phyloP scores from a whole-genome alignment of 2,113 vertebrate species.

The Gobio gobio region DNA sequence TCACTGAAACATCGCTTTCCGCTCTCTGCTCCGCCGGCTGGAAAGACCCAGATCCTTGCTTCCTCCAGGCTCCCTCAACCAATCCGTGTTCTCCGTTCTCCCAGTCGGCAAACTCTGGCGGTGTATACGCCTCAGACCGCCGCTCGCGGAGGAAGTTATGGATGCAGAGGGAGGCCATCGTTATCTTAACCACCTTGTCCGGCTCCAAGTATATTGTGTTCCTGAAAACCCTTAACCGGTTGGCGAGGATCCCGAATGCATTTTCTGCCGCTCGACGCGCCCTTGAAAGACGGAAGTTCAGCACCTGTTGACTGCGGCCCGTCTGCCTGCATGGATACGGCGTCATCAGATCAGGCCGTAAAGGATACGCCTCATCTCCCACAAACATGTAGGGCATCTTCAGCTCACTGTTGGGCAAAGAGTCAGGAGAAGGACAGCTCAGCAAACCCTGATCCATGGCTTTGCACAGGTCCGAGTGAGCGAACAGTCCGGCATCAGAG shows the following conservation, averaged over 20 bases:
- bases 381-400: slow-evolving; percentile 42
- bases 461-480: background rate
- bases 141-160: slow-evolving; percentile 46
- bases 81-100: slow-evolving; percentile 39
- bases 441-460: slow-evolving; percentile 38
- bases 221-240: slow-evolving; percentile 39
- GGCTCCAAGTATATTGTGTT: slow-evolving; percentile 37
- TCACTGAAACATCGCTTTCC: background rate
- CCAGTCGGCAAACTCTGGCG: slow-evolving; percentile 30
- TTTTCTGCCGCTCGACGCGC: slow-evolving; percentile 36
- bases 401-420: slow-evolving; percentile 9
- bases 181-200: slow-evolving; percentile 43
- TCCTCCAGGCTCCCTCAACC: slow-evolving; percentile 40
- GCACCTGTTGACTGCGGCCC: slow-evolving; percentile 25
- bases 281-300: slow-evolving; percentile 36
- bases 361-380: slow-evolving; percentile 35
- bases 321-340: slow-evolving; percentile 17
- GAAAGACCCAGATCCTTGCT: slow-evolving; percentile 23
- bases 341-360: slow-evolving; percentile 27
- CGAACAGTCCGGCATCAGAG: slow-evolving; percentile 39
- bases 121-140: slow-evolving; percentile 39
- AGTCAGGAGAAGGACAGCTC: slow-evolving; percentile 21
- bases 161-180: slow-evolving; percentile 46
- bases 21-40: background rate
- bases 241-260: slow-evolving; percentile 47